phyloP scores from a whole-genome alignment of 2,888 invertebrate genomes.

The Phaedon cochleariae region DNA sequence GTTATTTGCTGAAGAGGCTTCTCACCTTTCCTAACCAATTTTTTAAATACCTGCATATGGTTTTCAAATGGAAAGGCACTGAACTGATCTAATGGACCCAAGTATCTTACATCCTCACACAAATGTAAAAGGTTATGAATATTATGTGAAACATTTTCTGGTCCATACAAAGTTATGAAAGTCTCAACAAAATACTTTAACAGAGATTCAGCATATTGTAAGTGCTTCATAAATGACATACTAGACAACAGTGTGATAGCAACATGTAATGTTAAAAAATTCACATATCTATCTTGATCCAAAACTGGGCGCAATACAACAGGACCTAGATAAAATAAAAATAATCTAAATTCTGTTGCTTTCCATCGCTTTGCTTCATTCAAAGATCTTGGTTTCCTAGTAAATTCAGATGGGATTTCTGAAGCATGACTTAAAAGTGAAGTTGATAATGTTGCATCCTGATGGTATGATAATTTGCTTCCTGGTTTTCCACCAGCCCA shows the following conservation, averaged over 20 bases:
- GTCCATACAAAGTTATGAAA: constrained; percentile 13
- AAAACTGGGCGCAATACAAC: constrained; percentile 23
- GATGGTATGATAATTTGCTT: constrained; percentile 13
- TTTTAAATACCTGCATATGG: constrained; percentile 16
- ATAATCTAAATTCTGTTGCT: constrained; percentile 26
- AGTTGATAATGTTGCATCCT: constrained; percentile 8
- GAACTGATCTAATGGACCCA: constrained; percentile 11
- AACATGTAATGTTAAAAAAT: constrained; percentile 26
- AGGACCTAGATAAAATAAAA: constrained; percentile 33
- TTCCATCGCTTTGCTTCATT: constrained; percentile 31
- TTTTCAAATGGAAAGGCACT: constrained; percentile 21
- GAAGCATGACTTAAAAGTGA: not conserved
- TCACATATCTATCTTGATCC: constrained; percentile 19
- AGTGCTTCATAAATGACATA: not conserved
- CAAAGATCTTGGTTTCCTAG: constrained; percentile 26
- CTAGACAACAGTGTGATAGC: constrained; percentile 23
- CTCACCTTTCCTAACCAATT: constrained; percentile 15
- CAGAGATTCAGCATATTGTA: constrained; percentile 12
- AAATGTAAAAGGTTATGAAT: constrained; percentile 33
- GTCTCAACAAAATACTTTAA: constrained; percentile 16
- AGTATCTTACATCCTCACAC: constrained; percentile 25
- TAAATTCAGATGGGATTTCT: constrained; percentile 16
- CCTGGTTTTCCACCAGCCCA: constrained; percentile 23
- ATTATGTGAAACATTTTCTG: constrained; percentile 20
- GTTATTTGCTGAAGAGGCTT: constrained; percentile 20